Evolutionary conservation across 2,888 invertebrate genomes (phyloP).

Genomic region (Dichetophora obliterata): DNA sequence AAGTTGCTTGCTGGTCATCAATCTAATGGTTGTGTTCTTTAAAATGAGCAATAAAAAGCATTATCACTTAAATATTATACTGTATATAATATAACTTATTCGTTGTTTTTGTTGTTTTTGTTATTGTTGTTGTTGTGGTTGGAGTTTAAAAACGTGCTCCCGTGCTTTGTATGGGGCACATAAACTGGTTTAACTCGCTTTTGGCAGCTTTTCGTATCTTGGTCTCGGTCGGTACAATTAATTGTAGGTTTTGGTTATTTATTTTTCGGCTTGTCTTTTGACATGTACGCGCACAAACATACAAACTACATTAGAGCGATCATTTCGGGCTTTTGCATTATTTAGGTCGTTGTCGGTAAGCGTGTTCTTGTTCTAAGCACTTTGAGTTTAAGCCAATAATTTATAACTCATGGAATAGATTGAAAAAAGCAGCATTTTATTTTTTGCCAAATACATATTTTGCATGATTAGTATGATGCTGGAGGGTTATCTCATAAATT

Average conservation of each 20-base stretch:
- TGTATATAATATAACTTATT: neutral
- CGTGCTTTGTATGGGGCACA: slow-evolving; percentile 10
- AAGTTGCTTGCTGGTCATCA: slow-evolving; percentile 12
- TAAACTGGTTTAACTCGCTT: slow-evolving; percentile 33
- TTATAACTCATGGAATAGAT: too few species aligned
- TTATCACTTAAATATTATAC: neutral
- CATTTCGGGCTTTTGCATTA: slow-evolving; percentile 18
- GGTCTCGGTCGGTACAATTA: slow-evolving; percentile 25
- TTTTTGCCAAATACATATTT: too few species aligned
- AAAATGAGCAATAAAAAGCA: neutral
- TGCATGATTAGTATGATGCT: too few species aligned
- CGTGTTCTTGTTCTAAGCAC: slow-evolving; percentile 16
- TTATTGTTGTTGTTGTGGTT: slow-evolving; percentile 10
- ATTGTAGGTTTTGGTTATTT: slow-evolving; percentile 16
- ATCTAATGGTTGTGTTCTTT: slow-evolving; percentile 9
- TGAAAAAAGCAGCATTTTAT: too few species aligned
- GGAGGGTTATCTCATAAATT: too few species aligned
- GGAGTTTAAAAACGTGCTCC: slow-evolving; percentile 9
- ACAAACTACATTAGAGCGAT: slow-evolving; percentile 9
- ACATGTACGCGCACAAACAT: neutral
- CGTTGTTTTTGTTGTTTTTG: neutral
- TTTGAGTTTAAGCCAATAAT: neutral
- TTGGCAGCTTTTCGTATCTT: slow-evolving; percentile 16
- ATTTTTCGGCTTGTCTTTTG: slow-evolving; percentile 17
- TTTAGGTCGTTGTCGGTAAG: slow-evolving; percentile 20